phyloP scores from a whole-genome alignment of 2,113 vertebrate species.

The Alaudala cheleensis region DNA sequence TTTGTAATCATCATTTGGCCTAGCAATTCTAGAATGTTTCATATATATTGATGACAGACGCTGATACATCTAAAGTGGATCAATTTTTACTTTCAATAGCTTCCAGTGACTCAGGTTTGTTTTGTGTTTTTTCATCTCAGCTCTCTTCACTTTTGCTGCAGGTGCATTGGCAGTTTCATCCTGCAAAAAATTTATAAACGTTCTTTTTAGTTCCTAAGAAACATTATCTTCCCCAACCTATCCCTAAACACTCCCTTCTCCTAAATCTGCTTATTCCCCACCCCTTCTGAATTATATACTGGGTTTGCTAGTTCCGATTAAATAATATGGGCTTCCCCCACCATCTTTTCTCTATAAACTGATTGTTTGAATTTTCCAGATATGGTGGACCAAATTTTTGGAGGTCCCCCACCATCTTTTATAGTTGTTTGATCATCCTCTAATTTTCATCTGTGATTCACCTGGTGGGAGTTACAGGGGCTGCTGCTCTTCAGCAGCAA shows the following conservation, averaged over 20 bases:
- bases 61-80: background rate
- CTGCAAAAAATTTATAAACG: background rate
- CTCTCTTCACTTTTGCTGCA: background rate
- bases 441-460: background rate
- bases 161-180: background rate
- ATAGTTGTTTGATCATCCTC: background rate
- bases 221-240: background rate
- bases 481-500: background rate
- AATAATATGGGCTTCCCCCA: fast-evolving
- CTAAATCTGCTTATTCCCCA: background rate
- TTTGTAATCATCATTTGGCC: background rate
- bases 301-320: background rate
- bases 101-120: background rate
- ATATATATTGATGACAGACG: background rate
- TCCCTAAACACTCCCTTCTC: fast-evolving
- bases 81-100: background rate
- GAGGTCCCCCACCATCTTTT: background rate
- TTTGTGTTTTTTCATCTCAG: background rate
- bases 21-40: background rate
- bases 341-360: background rate
- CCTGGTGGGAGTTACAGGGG: background rate
- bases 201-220: background rate
- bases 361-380: background rate
- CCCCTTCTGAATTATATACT: background rate
- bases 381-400: background rate